A percentile compares a stretch with the other conserved stretches of the same genome.
phyloP scores from a whole-genome alignment of 1,140 invertebrate genomes.

The Araneus ventricosus region DNA sequence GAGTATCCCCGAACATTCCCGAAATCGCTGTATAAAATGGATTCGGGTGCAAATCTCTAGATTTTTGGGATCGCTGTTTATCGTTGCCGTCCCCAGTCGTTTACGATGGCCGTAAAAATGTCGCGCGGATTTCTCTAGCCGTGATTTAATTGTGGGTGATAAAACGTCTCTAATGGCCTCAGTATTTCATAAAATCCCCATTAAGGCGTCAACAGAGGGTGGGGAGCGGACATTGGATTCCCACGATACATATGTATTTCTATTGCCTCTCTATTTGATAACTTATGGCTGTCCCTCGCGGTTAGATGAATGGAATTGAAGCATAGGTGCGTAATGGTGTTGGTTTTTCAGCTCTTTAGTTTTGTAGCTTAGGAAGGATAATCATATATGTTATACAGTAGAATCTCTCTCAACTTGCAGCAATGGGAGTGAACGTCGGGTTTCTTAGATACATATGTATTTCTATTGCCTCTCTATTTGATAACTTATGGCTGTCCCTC shows the following conservation, averaged over 20 bases:
- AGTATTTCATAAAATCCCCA: conserved; percentile 69
- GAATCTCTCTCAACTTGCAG: too few species aligned
- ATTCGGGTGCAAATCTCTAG: conserved; percentile 44
- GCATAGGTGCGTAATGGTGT: too few species aligned
- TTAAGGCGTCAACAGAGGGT: conserved; percentile 14
- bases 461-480: background rate
- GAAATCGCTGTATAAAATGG: conserved; percentile 27
- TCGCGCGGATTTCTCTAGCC: conserved; percentile 55
- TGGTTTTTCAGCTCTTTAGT: too few species aligned
- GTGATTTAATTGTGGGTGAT: conserved; percentile 72
- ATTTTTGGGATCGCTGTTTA: background rate
- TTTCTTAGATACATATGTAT: conserved; percentile 14
- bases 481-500: background rate
- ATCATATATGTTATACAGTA: too few species aligned
- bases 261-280: background rate
- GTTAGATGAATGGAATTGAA: too few species aligned
- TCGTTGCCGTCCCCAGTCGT: conserved; percentile 27
- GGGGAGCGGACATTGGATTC: background rate
- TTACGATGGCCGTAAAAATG: conserved; percentile 66
- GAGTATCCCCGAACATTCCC: background rate
- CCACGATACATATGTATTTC: background rate
- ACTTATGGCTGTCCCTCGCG: background rate
- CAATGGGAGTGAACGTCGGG: too few species aligned
- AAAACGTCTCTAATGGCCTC: conserved; percentile 58
- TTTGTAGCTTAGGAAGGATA: too few species aligned